Conservation (phyloP, 1,140 invertebrate species). For the Anoplolepis gracilipes region DNA sequence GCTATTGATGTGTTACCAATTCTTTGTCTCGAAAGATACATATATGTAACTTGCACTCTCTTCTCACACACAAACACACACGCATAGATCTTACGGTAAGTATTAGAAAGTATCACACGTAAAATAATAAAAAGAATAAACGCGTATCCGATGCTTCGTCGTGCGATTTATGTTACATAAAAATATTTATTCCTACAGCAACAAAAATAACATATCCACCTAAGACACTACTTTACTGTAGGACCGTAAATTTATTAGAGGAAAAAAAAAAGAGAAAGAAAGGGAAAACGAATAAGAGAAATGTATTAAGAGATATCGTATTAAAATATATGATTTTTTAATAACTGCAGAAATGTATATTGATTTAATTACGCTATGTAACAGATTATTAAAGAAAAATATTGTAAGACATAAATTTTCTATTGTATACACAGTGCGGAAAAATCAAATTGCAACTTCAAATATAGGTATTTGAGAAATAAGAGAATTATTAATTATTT, state of each 20-base stretch:
- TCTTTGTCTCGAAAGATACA: slow-evolving; percentile 76
- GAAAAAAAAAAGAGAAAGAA: slow-evolving; percentile 1
- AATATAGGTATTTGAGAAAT: not conserved
- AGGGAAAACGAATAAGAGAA: slow-evolving; percentile 8
- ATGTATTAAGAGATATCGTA: slow-evolving; percentile 31
- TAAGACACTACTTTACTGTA: slow-evolving; percentile 33
- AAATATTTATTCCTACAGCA: slow-evolving; percentile 40
- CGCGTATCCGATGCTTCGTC: slow-evolving; percentile 57
- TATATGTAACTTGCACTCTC: slow-evolving; percentile 76
- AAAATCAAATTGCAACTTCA: slow-evolving; percentile 2
- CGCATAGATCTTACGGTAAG: slow-evolving; percentile 73
- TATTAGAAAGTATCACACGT: slow-evolving; percentile 66
- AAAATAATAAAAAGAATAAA: not conserved
- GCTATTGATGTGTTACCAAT: slow-evolving; percentile 78
- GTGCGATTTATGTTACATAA: slow-evolving; percentile 11
- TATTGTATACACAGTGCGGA: not conserved
- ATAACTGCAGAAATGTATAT: slow-evolving; percentile 45
- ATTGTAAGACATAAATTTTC: slow-evolving; percentile 1
- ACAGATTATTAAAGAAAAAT: not conserved
- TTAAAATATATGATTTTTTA: slow-evolving; percentile 37
- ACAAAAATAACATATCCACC: slow-evolving; percentile 65
- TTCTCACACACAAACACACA: too few species aligned
- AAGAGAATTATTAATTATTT: slow-evolving; percentile 11
- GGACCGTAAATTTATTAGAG: slow-evolving; percentile 45
- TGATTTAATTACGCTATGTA: not conserved